Conservation (phyloP, 92 coral and sea anemone species). For the Epizoanthus fatuus region DNA sequence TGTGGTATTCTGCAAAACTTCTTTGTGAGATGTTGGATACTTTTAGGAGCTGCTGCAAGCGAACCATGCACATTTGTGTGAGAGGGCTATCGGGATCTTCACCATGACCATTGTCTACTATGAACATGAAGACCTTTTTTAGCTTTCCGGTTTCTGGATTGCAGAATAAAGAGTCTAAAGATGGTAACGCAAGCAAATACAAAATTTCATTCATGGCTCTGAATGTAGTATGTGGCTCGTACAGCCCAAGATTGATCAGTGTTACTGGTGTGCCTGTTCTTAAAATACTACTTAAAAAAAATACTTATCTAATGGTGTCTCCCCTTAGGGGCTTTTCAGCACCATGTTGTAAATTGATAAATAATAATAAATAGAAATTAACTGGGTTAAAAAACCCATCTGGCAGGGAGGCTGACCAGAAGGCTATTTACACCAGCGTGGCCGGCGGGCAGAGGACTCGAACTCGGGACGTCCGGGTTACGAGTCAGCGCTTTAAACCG, state of each 20-base stretch:
- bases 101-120: slow-evolving; percentile 66
- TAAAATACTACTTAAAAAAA: too few relatives aligned
- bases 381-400: too few relatives aligned
- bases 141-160: slow-evolving; percentile 21
- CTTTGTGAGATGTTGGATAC: slow-evolving; percentile 47
- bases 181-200: slow-evolving; percentile 47
- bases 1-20: slow-evolving; percentile 71
- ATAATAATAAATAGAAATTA: too few relatives aligned
- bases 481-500: too few relatives aligned
- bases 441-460: too few relatives aligned
- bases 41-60: slow-evolving; percentile 41
- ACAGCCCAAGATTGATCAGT: slow-evolving; percentile 52
- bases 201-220: slow-evolving; percentile 73
- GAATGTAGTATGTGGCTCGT: slow-evolving; percentile 66
- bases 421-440: too few relatives aligned
- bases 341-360: too few relatives aligned
- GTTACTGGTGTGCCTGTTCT: slow-evolving; percentile 66
- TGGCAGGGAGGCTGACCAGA: too few relatives aligned
- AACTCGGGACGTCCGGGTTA: too few relatives aligned
- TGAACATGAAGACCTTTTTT: slow-evolving; percentile 46
- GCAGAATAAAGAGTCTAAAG: slow-evolving; percentile 40
- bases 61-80: slow-evolving; percentile 70
- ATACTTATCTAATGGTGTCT: too few relatives aligned
- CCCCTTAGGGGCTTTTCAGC: too few relatives aligned
- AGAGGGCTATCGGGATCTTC: slow-evolving; percentile 73